These are phyloP conservation scores for Dynastes tityus DNA, from an alignment of 2,888 invertebrate species.

Conservation along the genomic window DNA sequence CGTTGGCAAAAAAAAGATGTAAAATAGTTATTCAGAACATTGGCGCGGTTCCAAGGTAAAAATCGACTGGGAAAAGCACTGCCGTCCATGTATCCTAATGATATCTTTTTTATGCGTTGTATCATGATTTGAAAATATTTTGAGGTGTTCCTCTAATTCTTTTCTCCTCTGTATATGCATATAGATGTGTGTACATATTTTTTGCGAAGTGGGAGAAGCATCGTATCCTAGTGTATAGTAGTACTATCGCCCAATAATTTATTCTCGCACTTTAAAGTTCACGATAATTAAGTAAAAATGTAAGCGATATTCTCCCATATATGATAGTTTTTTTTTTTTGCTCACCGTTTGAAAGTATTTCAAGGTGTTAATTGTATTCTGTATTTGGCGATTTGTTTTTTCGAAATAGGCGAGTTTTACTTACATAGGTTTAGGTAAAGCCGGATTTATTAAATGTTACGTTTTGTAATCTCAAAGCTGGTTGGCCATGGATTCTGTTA, in stretches of 20 bases:
- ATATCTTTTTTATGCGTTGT: background rate
- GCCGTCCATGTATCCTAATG: background rate
- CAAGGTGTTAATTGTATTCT: slow-evolving; percentile 11
- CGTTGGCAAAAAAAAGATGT: background rate
- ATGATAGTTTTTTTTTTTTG: background rate
- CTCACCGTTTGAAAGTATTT: background rate
- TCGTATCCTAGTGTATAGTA: background rate
- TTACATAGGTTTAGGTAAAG: background rate
- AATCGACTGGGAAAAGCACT: background rate
- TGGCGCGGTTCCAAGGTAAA: slow-evolving; percentile 25
- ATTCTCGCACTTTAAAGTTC: slow-evolving; percentile 6
- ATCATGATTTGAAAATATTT: background rate
- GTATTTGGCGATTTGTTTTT: slow-evolving; percentile 1
- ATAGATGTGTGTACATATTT: background rate
- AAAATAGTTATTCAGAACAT: slow-evolving; percentile 14
- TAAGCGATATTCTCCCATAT: slow-evolving; percentile 9
- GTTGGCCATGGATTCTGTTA: too few species aligned
- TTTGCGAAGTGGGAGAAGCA: too few species aligned
- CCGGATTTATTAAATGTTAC: slow-evolving; percentile 7
- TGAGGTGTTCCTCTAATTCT: background rate
- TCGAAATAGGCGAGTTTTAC: background rate
- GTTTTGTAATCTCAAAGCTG: background rate
- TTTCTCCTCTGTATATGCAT: background rate
- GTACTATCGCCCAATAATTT: background rate
- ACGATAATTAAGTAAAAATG: slow-evolving; percentile 21